Conservation (phyloP, 2,888 invertebrate genomes). For the Callimorpha dominula region DNA sequence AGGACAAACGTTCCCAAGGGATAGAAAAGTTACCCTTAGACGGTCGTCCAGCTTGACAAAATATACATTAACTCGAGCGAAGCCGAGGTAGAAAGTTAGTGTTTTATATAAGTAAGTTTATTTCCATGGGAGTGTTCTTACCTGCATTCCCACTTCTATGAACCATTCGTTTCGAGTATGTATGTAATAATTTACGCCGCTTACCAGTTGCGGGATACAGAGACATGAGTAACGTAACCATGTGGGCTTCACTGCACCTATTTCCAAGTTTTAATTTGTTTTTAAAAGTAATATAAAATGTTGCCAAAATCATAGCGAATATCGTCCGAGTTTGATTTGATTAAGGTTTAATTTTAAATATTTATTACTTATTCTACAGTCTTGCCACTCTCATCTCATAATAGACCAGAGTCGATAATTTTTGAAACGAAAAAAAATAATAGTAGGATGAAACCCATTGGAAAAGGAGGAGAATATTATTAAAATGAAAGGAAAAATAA, state of each 20-base stretch:
- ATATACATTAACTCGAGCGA: too few species aligned
- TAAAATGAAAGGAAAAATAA: too few species aligned
- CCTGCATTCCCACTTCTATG: neutral
- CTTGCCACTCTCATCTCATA: too few species aligned
- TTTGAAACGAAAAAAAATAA: too few species aligned
- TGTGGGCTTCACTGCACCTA: neutral
- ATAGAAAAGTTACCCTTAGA: neutral
- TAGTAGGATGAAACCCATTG: too few species aligned
- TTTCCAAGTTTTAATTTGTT: neutral
- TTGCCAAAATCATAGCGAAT: neutral
- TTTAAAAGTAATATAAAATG: neutral
- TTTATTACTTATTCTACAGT: too few species aligned
- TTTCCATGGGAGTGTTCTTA: neutral
- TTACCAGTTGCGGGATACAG: neutral
- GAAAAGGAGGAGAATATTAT: too few species aligned
- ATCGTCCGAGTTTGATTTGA: neutral
- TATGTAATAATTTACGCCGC: neutral
- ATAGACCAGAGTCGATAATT: too few species aligned
- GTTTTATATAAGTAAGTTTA: neutral
- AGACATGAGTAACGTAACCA: neutral
- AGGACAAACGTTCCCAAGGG: neutral
- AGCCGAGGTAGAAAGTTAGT: too few species aligned
- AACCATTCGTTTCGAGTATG: neutral
- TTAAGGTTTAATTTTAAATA: neutral
- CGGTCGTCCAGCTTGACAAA: too few species aligned